phyloP scores from a whole-genome alignment of 2,797 vertebrate species.

The Alexandromys oeconomus region DNA sequence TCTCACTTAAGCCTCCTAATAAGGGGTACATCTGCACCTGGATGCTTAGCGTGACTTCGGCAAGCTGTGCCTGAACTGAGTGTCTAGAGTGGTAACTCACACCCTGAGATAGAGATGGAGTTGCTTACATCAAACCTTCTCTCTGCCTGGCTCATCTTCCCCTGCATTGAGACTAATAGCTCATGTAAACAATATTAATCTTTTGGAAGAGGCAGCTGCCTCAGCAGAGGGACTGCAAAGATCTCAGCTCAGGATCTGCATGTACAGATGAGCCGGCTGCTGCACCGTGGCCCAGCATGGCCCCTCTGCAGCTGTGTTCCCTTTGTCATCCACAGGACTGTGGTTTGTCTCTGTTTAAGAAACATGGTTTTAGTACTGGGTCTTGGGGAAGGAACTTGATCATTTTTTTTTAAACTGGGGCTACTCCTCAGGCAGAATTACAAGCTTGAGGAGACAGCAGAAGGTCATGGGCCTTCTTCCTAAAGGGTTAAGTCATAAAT shows the following conservation, averaged over 20 bases:
- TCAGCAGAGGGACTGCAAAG: conserved; percentile 11
- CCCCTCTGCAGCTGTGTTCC: not conserved
- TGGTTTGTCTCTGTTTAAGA: not conserved
- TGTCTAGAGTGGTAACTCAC: not conserved
- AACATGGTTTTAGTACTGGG: not conserved
- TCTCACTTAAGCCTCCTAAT: not conserved
- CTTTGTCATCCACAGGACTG: not conserved
- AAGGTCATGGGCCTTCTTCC: not conserved
- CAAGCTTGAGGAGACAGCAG: not conserved
- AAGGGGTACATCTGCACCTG: not conserved
- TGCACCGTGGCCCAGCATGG: not conserved
- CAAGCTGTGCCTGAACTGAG: not conserved
- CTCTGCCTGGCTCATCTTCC: conserved; percentile 41
- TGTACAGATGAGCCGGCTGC: not conserved
- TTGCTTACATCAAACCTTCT: conserved; percentile 47
- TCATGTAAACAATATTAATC: conserved; percentile 64
- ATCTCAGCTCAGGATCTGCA: not conserved
- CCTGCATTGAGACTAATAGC: conserved; percentile 40
- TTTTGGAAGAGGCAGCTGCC: conserved; percentile 45
- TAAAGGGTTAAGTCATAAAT: not conserved
- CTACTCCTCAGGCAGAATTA: not conserved
- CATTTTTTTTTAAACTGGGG: not conserved
- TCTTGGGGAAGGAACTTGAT: not conserved
- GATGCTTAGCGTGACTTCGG: not conserved
- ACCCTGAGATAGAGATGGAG: conserved; percentile 19